Percentiles rank a stretch among this genome's conserved stretches.
Conservation (phyloP, 2,113 vertebrate species). For the Notothenia rossii region DNA sequence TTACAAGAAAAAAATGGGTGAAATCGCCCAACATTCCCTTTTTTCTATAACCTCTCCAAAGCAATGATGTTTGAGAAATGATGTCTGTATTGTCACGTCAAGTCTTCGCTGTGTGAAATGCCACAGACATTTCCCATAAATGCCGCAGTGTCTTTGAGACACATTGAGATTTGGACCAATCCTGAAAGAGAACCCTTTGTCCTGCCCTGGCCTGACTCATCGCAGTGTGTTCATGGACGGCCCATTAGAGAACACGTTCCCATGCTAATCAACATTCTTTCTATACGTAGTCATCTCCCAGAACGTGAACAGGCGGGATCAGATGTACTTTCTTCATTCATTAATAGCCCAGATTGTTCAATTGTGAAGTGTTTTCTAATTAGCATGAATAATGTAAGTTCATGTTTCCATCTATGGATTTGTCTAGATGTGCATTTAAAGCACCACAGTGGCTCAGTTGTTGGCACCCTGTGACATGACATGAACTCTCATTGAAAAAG, state of each 20-base stretch:
- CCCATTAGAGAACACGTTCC: background rate
- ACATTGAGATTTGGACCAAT: background rate
- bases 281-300: background rate
- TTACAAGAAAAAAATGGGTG: no score
- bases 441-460: background rate
- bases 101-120: background rate
- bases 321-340: background rate
- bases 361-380: background rate
- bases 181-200: slow-evolving; percentile 15
- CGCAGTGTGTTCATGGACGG: background rate
- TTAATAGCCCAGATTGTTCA: background rate
- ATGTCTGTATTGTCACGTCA: background rate
- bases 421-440: background rate
- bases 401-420: background rate
- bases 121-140: background rate
- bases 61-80: background rate
- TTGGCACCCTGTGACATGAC: background rate
- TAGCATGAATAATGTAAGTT: background rate
- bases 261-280: slow-evolving; percentile 20
- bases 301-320: background rate
- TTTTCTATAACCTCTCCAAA: background rate
- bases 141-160: background rate
- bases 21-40: no score
- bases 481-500: background rate
- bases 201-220: background rate